Evolutionary conservation across 2,113 vertebrate species (phyloP).

Genomic region (Silurus glanis): DNA sequence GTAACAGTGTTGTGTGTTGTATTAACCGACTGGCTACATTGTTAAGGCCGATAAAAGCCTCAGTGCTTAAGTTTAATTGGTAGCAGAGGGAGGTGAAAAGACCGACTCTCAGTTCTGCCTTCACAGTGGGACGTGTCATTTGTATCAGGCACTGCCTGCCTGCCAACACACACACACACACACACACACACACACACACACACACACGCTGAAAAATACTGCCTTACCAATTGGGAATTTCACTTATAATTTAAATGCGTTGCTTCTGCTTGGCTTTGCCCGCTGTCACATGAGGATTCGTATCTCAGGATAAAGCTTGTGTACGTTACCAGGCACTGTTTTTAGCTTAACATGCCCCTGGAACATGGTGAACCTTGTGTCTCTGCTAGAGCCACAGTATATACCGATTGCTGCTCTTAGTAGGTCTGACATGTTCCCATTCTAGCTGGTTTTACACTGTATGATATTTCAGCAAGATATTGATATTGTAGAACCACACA

Average conservation of each 20-base stretch:
- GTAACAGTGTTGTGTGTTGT: background rate
- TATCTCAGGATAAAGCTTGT: background rate
- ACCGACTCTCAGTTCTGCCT: constrained; percentile 29
- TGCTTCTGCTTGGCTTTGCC: background rate
- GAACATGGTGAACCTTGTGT: background rate
- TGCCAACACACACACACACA: constrained; percentile 28
- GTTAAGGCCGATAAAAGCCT: constrained; percentile 44
- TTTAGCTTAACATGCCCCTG: background rate
- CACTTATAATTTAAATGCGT: constrained; percentile 11
- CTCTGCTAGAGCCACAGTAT: background rate
- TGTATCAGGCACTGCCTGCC: constrained; percentile 7
- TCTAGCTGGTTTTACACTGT: background rate
- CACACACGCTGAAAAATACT: background rate
- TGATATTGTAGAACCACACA: too few species aligned
- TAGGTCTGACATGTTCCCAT: background rate
- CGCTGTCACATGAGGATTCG: background rate
- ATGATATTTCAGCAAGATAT: too few species aligned
- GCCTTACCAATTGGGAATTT: constrained; percentile 3
- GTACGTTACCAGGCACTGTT: background rate
- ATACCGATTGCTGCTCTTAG: background rate
- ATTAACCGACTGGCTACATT: constrained; percentile 25
- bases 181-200: background rate
- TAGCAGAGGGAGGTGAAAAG: constrained; percentile 56
- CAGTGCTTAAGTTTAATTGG: constrained; percentile 55
- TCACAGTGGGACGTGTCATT: constrained; percentile 18